phyloP scores from a whole-genome alignment of 2,888 invertebrate species.

The Polyommatus iphigenia region DNA sequence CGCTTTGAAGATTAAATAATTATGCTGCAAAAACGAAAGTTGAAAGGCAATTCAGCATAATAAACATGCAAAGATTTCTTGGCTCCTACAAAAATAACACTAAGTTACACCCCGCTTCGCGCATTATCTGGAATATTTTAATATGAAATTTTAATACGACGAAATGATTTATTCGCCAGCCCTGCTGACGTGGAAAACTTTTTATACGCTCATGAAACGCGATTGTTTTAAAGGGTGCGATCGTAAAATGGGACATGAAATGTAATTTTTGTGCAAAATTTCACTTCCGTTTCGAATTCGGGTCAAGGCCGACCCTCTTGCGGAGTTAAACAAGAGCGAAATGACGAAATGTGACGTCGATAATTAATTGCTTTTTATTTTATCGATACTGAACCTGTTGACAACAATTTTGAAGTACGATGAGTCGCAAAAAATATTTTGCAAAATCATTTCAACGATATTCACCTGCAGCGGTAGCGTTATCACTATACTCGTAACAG shows the following conservation, averaged over 20 bases:
- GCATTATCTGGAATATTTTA: slow-evolving; percentile 22
- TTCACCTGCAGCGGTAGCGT: not conserved
- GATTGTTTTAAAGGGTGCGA: slow-evolving; percentile 12
- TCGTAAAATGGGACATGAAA: slow-evolving; percentile 14
- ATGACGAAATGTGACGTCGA: not conserved
- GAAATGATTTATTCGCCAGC: slow-evolving; percentile 19
- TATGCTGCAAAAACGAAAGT: not conserved
- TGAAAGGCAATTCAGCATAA: not conserved
- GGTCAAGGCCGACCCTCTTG: not conserved
- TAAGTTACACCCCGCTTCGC: not conserved
- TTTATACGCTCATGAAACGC: not conserved
- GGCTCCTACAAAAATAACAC: not conserved
- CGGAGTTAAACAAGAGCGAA: not conserved
- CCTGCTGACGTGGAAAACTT: slow-evolving; percentile 5
- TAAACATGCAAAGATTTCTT: slow-evolving; percentile 15
- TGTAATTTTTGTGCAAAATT: not conserved
- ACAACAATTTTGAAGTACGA: not conserved
- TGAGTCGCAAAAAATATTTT: not conserved
- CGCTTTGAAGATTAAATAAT: not conserved
- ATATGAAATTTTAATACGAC: slow-evolving; percentile 1
- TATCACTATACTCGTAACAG: not conserved
- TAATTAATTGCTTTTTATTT: slow-evolving; percentile 10
- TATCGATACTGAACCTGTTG: not conserved
- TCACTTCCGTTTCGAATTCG: slow-evolving; percentile 5
- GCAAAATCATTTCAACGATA: not conserved